These are phyloP conservation scores for Himalopsyche japonica DNA, from an alignment of 2,888 invertebrate species.

Conservation along the genomic window DNA sequence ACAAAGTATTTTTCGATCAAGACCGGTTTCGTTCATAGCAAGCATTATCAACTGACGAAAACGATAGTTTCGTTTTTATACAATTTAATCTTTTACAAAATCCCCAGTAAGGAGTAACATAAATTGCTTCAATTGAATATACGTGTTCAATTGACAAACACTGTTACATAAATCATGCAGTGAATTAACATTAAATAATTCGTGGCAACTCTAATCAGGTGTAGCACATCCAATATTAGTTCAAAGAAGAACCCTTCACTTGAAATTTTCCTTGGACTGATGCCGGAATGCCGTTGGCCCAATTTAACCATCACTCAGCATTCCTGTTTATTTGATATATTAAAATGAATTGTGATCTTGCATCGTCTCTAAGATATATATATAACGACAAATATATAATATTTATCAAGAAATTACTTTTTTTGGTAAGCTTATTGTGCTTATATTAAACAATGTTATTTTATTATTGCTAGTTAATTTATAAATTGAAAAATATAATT, in stretches of 20 bases:
- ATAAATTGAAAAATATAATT: too few relatives aligned
- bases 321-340: background rate
- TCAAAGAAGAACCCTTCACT: background rate
- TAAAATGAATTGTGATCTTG: background rate
- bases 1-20: too few relatives aligned
- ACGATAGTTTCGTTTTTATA: too few relatives aligned
- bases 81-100: too few relatives aligned
- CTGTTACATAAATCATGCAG: background rate
- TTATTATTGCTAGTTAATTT: too few relatives aligned
- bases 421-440: too few relatives aligned
- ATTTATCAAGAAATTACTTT: background rate
- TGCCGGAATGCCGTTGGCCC: background rate
- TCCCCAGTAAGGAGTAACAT: too few relatives aligned
- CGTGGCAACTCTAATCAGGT: background rate
- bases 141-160: background rate
- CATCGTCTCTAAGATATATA: background rate
- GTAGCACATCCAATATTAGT: background rate
- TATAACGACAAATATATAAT: background rate
- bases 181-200: background rate
- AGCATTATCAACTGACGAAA: too few relatives aligned
- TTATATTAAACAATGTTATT: too few relatives aligned
- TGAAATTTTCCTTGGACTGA: background rate
- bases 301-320: background rate
- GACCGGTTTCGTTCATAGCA: too few relatives aligned
- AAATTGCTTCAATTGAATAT: too few relatives aligned